Percentiles rank a stretch among this genome's conserved stretches.
phyloP scores from a whole-genome alignment of 1,140 invertebrate species.

The Brachystomella parvula region DNA sequence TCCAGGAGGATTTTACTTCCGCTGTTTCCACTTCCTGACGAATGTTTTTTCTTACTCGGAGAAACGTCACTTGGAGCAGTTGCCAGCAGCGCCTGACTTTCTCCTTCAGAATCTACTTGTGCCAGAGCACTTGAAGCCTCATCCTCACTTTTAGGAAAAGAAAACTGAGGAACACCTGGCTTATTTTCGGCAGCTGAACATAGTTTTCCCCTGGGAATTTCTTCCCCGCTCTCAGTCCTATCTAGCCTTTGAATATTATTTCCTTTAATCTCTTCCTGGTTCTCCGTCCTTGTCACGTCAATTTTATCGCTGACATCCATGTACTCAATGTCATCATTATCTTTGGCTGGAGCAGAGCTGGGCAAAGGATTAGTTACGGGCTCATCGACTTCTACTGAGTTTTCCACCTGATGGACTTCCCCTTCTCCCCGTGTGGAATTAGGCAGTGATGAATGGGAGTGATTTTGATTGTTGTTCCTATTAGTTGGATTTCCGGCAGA shows the following conservation, averaged over 20 bases:
- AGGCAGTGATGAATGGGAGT: not conserved
- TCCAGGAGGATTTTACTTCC: constrained; percentile 48
- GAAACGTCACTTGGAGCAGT: not conserved
- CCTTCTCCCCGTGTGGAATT: not conserved
- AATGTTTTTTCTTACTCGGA: not conserved
- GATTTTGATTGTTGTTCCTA: not conserved
- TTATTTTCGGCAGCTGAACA: constrained; percentile 5
- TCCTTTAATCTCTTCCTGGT: not conserved
- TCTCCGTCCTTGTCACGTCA: not conserved
- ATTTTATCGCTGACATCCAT: constrained; percentile 16
- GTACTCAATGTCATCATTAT: constrained; percentile 17
- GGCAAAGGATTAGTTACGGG: not conserved
- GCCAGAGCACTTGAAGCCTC: not conserved
- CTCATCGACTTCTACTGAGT: not conserved
- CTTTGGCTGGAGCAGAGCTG: constrained; percentile 7
- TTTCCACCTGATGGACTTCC: not conserved
- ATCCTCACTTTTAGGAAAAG: not conserved
- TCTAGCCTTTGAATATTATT: constrained; percentile 7
- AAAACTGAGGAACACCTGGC: too few relatives aligned
- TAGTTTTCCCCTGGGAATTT: not conserved
- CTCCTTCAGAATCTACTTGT: not conserved
- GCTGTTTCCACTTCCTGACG: not conserved
- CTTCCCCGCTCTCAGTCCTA: not conserved
- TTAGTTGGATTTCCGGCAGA: constrained; percentile 3
- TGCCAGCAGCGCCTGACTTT: not conserved